Evolutionary conservation across 2,113 vertebrate genomes (phyloP).

Genomic region (Cavia aperea): DNA sequence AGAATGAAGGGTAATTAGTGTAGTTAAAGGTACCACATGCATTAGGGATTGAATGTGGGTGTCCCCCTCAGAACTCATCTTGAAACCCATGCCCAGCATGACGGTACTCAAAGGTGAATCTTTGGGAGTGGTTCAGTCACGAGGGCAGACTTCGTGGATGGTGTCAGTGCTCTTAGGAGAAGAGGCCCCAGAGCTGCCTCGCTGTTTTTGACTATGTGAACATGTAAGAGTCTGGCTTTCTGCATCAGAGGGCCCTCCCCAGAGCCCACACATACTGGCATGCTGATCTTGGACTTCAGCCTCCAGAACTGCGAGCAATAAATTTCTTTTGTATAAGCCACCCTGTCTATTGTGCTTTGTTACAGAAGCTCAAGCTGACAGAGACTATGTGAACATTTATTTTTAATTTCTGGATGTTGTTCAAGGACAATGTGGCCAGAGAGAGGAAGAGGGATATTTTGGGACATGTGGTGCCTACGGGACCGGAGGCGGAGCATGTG

Average conservation of each 20-base stretch:
- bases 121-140: not conserved
- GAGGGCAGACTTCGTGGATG: not conserved
- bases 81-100: not conserved
- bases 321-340: not conserved
- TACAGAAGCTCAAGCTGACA: not conserved
- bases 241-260: not conserved
- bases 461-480: not conserved
- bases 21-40: not conserved
- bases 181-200: not conserved
- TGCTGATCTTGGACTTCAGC: not conserved
- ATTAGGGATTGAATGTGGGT: not conserved
- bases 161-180: not conserved
- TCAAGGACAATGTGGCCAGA: not conserved
- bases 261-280: not conserved
- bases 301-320: not conserved
- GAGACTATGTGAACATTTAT: not conserved
- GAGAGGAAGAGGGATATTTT: not conserved
- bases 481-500: not conserved
- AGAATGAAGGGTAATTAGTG: not conserved
- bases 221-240: not conserved
- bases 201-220: not conserved
- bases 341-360: not conserved
- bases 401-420: slow-evolving; percentile 19
- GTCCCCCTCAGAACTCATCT: not conserved
- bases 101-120: not conserved